Evolutionary conservation across 2,113 vertebrate genomes (phyloP), one percentile per base, ranked within the genome.

Genomic region (Syngnathus floridae): DNA sequence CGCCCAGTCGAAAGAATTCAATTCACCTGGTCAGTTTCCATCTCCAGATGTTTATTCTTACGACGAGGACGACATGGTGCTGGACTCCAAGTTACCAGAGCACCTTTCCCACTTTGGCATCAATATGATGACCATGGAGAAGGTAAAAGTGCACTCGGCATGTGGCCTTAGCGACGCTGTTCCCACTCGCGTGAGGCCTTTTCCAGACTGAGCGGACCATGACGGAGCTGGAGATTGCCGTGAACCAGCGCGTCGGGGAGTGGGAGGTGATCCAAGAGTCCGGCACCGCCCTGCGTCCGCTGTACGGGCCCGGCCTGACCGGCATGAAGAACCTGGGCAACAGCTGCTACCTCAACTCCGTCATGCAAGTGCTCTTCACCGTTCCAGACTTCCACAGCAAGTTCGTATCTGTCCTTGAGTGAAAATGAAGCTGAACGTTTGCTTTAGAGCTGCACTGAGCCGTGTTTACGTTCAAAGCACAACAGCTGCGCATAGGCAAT

Each of bases 301-400:
- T 99, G 45, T 96, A 89, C n/a, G 97, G 97, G 55, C 90, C 93
- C 0, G 94, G 94, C 36, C 92, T 96, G 85, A 99, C 97, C 0
- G 97, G 97, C 62, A 97, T 99, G 92, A 93, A 92, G 64, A 99
- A 99, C 88, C 84, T 99, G 89, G 97, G 97, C 63, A 99, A 99
- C 90, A 98, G 96, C 88, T 99, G 97, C 93, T 99, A 99, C 92
- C 97, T 99, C 91, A 99, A 99, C 88, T 98, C 97, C 1, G 96
- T 98, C 90, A 94, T 99, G 93, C 97, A 99, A 93, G 97, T 99
- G 90, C 91, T 99, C 85, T 99, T 99, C 93, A 99, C 94, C 82
- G 92, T 99, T 79, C 94, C 96, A 4, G 95, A 98, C 88, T 98
- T 98, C 90, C 92, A 95, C 90, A 94, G 87, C 90, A 99, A 95